Evolutionary conservation across 2,797 vertebrate genomes (phyloP).

Genomic region (Eleutherodactylus coqui): DNA sequence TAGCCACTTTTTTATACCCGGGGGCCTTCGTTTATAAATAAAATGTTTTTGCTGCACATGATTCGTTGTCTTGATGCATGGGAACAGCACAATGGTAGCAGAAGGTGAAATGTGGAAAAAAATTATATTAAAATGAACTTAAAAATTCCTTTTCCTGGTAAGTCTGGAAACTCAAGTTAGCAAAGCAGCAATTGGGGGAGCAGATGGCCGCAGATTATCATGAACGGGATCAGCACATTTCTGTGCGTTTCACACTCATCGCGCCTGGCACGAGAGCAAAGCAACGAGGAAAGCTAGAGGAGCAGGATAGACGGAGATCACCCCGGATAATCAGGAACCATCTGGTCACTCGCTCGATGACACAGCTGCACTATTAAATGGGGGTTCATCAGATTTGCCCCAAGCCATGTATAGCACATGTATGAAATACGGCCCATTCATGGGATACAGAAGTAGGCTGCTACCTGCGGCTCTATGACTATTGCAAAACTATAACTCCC

Average conservation of each 20-base stretch:
- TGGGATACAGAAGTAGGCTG: not conserved
- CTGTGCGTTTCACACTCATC: slow-evolving; percentile 39
- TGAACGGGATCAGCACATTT: slow-evolving; percentile 48
- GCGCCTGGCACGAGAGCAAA: slow-evolving; percentile 53
- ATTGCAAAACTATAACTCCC: not conserved
- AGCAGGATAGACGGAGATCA: slow-evolving; percentile 11
- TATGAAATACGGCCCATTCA: not conserved
- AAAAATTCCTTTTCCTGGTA: slow-evolving; percentile 2
- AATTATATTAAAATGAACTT: not conserved
- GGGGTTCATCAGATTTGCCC: not conserved
- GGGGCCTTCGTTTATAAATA: not conserved
- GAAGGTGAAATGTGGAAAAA: slow-evolving; percentile 1
- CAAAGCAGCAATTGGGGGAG: slow-evolving; percentile 12
- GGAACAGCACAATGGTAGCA: not conserved
- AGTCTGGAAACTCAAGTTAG: slow-evolving; percentile 44
- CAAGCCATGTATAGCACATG: not conserved
- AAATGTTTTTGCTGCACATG: not conserved
- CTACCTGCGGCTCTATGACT: not conserved
- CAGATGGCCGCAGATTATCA: slow-evolving; percentile 52
- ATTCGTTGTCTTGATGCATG: not conserved
- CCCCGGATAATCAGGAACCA: slow-evolving; percentile 36
- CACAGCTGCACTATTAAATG: slow-evolving; percentile 12
- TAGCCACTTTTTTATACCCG: not conserved
- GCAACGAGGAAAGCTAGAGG: slow-evolving; percentile 63
- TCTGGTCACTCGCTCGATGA: slow-evolving; percentile 27